Conservation (phyloP, 2,888 invertebrate species). For the Salpingus planirostris region DNA sequence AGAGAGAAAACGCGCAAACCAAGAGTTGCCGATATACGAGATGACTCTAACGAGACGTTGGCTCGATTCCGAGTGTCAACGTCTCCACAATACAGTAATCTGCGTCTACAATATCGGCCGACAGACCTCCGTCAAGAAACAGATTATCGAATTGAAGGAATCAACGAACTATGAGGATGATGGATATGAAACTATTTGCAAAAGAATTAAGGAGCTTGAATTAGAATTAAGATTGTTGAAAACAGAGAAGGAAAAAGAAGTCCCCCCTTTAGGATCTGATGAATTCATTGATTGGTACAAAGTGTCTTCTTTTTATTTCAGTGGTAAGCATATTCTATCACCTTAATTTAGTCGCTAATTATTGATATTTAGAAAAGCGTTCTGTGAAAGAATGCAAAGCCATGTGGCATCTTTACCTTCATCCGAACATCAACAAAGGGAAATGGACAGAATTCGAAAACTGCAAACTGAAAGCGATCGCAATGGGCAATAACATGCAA, state of each 20-base stretch:
- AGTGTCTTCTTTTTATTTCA: not conserved
- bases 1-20: not conserved
- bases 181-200: not conserved
- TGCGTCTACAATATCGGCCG: not conserved
- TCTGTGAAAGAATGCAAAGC: constrained; percentile 54
- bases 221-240: not conserved
- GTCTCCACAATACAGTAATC: not conserved
- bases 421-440: constrained; percentile 56
- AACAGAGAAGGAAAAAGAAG: not conserved
- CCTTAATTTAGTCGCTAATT: too few species aligned
- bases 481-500: constrained; percentile 42
- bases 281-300: not conserved
- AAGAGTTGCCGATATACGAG: not conserved
- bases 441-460: constrained; percentile 49
- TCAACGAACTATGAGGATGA: not conserved
- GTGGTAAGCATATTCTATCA: too few species aligned
- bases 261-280: not conserved
- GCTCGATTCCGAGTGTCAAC: not conserved
- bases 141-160: not conserved
- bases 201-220: not conserved
- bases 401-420: constrained; percentile 63
- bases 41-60: not conserved
- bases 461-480: constrained; percentile 36
- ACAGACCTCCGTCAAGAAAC: not conserved
- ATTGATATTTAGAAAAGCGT: constrained; percentile 43